These are phyloP conservation scores for Psephotus haematonotus DNA, from an alignment of 2,113 vertebrate species.

Conservation along the genomic window DNA sequence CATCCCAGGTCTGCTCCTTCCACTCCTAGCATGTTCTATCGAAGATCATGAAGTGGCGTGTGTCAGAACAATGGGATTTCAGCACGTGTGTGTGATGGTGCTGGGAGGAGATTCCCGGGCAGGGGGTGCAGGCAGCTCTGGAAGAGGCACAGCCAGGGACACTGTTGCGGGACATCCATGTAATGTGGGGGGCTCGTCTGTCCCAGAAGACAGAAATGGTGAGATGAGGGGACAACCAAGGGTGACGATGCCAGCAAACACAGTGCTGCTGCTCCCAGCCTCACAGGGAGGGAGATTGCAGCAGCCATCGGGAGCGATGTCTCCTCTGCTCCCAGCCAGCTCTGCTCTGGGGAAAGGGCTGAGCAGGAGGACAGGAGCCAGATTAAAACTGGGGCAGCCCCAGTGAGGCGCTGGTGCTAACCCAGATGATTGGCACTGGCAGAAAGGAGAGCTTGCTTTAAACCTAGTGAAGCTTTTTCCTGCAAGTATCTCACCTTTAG, in stretches of 20 bases:
- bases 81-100: fast-evolving
- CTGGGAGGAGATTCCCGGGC: not conserved
- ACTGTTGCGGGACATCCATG: fast-evolving
- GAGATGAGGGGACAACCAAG: not conserved
- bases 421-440: not conserved
- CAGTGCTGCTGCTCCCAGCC: not conserved
- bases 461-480: not conserved
- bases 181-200: fast-evolving
- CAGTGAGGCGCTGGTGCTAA: not conserved
- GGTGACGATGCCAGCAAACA: fast-evolving
- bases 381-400: not conserved
- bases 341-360: not conserved
- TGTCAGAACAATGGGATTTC: not conserved
- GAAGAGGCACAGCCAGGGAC: fast-evolving
- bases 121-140: not conserved
- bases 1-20: not conserved
- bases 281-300: no score
- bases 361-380: not conserved
- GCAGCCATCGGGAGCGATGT: fast-evolving
- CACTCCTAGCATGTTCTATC: fast-evolving
- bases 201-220: not conserved
- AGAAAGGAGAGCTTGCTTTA: not conserved
- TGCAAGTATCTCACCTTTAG: not conserved
- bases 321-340: not conserved
- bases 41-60: fast-evolving